Evolutionary conservation across 92 coral and sea anemone species (phyloP).

Genomic region (Parazoanthus darwini): DNA sequence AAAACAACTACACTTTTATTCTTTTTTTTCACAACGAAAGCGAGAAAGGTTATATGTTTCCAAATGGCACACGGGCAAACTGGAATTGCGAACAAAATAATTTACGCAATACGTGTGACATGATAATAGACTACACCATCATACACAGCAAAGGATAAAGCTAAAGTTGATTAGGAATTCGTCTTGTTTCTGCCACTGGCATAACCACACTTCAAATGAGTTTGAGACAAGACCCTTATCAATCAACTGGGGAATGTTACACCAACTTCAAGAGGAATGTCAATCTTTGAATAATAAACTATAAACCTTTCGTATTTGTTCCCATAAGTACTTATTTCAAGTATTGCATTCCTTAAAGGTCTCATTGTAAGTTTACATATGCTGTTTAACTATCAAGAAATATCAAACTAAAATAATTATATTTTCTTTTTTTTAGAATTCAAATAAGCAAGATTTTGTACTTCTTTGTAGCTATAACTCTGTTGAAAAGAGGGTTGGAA

Average conservation of each 20-base stretch:
- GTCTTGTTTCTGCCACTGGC: too few species aligned
- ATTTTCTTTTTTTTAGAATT: background rate
- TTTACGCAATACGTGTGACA: background rate
- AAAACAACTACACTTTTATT: background rate
- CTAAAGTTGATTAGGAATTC: too few species aligned
- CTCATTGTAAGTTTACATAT: background rate
- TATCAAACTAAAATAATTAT: background rate
- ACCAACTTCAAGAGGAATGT: background rate
- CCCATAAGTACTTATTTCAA: background rate
- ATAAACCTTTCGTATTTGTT: background rate
- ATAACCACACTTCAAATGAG: too few species aligned
- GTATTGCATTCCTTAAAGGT: background rate
- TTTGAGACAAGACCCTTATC: background rate
- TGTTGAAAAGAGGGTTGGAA: conserved; percentile 1
- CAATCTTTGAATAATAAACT: too few species aligned
- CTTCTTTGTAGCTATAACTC: background rate
- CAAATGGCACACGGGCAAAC: background rate
- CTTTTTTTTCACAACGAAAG: too few species aligned
- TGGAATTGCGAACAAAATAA: background rate
- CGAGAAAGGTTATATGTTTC: background rate
- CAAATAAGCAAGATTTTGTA: background rate
- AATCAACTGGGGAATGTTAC: background rate
- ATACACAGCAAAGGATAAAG: background rate
- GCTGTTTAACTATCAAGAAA: background rate
- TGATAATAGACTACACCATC: background rate